Evolutionary conservation across 1,140 invertebrate species (phyloP).

Genomic region (Bombus huntii): DNA sequence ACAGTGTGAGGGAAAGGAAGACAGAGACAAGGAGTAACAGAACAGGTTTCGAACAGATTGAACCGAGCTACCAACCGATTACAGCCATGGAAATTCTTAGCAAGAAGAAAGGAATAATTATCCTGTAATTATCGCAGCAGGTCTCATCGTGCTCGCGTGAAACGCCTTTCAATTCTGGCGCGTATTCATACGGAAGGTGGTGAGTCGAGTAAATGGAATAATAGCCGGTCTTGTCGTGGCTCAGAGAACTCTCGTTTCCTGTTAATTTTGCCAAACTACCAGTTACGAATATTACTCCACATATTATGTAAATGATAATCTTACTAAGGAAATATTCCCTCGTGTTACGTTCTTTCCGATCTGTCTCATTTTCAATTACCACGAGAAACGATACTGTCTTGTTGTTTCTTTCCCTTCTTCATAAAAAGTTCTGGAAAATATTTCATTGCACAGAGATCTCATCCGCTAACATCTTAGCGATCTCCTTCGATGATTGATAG

Average conservation of each 20-base stretch:
- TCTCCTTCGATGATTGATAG: too few relatives aligned
- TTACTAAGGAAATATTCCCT: background rate
- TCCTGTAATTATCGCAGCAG: slow-evolving; percentile 56
- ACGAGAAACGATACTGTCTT: background rate
- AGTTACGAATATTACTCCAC: background rate
- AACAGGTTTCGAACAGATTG: background rate
- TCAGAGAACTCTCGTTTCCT: slow-evolving; percentile 31
- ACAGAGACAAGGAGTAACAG: background rate
- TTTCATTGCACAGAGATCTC: too few relatives aligned
- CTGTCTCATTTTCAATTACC: background rate
- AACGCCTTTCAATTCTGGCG: slow-evolving; percentile 27
- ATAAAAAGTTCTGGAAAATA: too few relatives aligned
- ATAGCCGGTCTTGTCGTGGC: slow-evolving; percentile 1
- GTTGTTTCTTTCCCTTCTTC: too few relatives aligned
- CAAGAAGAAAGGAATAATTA: slow-evolving; percentile 63
- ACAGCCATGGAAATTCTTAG: slow-evolving; percentile 58
- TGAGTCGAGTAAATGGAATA: slow-evolving; percentile 38
- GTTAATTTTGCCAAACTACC: slow-evolving; percentile 26
- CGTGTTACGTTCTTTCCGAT: background rate
- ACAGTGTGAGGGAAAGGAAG: background rate
- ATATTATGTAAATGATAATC: slow-evolving; percentile 20
- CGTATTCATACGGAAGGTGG: slow-evolving; percentile 28
- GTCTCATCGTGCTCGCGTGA: slow-evolving; percentile 33
- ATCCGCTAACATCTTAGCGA: too few relatives aligned
- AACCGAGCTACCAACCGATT: slow-evolving; percentile 16